These are phyloP conservation scores for Chloropsis cyanopogon DNA, from an alignment of 2,113 vertebrate species.

Conservation along the genomic window DNA sequence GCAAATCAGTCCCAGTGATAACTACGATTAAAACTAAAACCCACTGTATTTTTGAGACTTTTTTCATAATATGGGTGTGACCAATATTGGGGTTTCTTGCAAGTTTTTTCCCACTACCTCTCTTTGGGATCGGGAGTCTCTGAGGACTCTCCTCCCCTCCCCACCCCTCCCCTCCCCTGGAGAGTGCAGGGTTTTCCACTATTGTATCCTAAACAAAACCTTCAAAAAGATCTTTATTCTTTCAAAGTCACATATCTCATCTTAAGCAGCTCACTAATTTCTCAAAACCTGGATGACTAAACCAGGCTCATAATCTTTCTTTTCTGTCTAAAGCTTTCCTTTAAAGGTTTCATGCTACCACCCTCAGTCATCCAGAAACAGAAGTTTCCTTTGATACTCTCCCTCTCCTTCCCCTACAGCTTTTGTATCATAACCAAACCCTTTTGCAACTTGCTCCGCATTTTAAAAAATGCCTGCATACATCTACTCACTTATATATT, in stretches of 20 bases:
- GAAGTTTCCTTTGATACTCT: neutral
- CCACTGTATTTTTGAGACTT: neutral
- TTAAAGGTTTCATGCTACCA: neutral
- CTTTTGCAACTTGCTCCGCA: neutral
- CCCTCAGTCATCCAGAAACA: neutral
- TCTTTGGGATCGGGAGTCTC: neutral
- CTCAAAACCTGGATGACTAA: neutral
- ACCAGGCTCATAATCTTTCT: neutral
- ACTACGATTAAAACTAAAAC: neutral
- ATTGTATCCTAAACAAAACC: neutral
- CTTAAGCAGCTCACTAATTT: neutral
- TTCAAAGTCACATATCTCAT: neutral
- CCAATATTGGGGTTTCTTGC: rapidly evolving
- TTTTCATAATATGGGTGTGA: neutral
- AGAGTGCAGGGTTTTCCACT: neutral
- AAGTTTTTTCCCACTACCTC: neutral
- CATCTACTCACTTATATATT: neutral
- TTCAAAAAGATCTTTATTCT: neutral
- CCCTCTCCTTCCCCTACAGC: neutral
- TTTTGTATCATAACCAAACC: neutral
- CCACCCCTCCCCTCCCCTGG: no score
- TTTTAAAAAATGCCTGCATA: neutral
- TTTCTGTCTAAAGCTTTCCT: neutral
- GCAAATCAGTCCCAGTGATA: neutral
- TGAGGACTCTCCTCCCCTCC: no score